Conservation (phyloP, 2,113 vertebrate genomes). For the Penelope pileata region DNA sequence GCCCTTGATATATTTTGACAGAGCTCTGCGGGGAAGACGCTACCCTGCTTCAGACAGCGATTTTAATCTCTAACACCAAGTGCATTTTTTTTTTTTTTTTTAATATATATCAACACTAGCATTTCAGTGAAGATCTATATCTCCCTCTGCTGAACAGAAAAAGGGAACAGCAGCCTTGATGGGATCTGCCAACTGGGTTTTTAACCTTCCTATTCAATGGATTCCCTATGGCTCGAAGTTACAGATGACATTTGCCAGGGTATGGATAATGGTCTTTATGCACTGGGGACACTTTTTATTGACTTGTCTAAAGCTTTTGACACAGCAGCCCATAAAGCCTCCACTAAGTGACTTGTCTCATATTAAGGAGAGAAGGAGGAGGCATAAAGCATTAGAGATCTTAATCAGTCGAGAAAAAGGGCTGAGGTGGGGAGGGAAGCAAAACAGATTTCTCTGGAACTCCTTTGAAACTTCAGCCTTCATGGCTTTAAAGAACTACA, state of each 20-base stretch:
- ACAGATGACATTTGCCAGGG: conserved; percentile 60
- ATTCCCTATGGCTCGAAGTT: conserved; percentile 54
- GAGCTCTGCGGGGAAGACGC: not conserved
- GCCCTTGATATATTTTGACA: not conserved
- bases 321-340: conserved; percentile 58
- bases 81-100: not conserved
- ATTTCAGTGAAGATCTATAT: conserved; percentile 55
- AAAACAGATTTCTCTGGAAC: conserved; percentile 32
- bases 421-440: not conserved
- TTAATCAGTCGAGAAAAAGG: conserved; percentile 53
- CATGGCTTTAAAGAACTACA: conserved; percentile 13
- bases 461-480: conserved; percentile 38
- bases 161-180: conserved; percentile 42
- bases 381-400: conserved; percentile 51
- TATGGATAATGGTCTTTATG: conserved; percentile 63
- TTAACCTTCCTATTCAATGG: conserved; percentile 37
- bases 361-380: conserved; percentile 29
- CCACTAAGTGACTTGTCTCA: conserved; percentile 47
- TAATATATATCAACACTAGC: not conserved
- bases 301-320: conserved; percentile 72
- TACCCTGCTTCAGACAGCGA: not conserved
- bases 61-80: not conserved
- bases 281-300: conserved; percentile 49
- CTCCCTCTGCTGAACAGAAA: conserved; percentile 61
- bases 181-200: conserved; percentile 12